Percentiles rank a stretch among this genome's conserved stretches.
These are phyloP conservation scores for Prochilodus magdalenae DNA, from an alignment of 2,113 vertebrate genomes.

Conservation along the genomic window DNA sequence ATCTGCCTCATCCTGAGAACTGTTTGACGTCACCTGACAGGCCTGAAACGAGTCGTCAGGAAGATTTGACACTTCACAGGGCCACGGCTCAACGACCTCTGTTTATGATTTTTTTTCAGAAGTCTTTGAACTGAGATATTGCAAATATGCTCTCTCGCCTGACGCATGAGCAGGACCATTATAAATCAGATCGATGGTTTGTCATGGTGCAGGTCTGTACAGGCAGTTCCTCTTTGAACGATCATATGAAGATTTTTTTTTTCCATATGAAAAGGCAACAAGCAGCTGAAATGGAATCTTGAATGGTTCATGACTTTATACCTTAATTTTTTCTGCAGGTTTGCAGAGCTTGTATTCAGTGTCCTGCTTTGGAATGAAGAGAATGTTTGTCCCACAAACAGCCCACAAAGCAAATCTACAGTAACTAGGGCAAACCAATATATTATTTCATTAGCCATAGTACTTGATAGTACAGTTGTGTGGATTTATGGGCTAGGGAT, in stretches of 20 bases:
- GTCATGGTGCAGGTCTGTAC: not conserved
- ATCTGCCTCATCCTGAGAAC: conserved; percentile 16
- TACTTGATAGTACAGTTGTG: no score
- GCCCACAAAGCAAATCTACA: no score
- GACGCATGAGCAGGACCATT: conserved; percentile 9
- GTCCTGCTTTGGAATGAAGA: no score
- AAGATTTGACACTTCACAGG: conserved; percentile 46
- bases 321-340: not conserved
- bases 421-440: no score
- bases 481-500: no score
- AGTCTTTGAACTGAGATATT: conserved; percentile 38
- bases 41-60: conserved; percentile 25
- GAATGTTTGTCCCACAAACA: no score
- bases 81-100: conserved; percentile 30
- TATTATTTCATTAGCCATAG: no score
- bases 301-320: not conserved
- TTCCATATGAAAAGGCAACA: not conserved
- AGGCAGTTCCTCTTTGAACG: not conserved
- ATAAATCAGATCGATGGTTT: not conserved
- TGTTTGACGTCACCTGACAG: conserved; percentile 41
- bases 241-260: conserved; percentile 6
- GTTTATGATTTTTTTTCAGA: conserved; percentile 40
- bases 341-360: no score
- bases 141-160: conserved; percentile 13
- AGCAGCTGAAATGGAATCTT: not conserved